Conservation (phyloP, 2,113 vertebrate genomes). For the Oxyura jamaicensis region DNA sequence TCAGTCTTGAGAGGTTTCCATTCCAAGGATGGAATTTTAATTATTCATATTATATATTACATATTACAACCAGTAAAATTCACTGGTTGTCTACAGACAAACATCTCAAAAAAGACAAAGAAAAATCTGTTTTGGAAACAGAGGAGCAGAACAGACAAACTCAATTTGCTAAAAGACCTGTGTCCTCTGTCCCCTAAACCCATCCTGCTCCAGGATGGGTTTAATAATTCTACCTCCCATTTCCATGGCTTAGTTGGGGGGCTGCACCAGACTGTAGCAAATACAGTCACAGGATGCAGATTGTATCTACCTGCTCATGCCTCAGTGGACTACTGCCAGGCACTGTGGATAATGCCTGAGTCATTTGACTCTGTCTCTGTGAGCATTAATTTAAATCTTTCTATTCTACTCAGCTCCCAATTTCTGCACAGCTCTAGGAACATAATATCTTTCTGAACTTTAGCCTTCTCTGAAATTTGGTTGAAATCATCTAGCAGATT, state of each 20-base stretch:
- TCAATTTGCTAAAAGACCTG: neutral
- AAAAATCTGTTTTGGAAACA: neutral
- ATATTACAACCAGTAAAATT: neutral
- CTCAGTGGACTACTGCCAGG: rapidly evolving
- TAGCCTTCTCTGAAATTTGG: neutral
- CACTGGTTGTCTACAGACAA: neutral
- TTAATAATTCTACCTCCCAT: neutral
- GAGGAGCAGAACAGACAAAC: neutral
- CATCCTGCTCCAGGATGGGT: too few relatives aligned
- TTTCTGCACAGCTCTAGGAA: neutral
- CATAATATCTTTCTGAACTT: neutral
- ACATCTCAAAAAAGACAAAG: neutral
- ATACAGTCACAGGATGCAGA: neutral
- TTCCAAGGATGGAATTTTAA: neutral
- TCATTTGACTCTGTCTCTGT: neutral
- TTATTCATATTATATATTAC: neutral
- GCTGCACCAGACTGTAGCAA: neutral
- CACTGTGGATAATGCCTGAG: neutral
- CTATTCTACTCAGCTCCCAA: slow-evolving; percentile 9
- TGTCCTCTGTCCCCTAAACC: neutral
- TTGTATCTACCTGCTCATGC: neutral
- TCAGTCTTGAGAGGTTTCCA: neutral
- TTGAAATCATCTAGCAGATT: slow-evolving; percentile 8
- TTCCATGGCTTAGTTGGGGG: neutral
- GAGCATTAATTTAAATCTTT: neutral